Base-by-base conservation (phyloP, 2,888 invertebrate genomes). In the Galeopsomyia nigrocyanea region DNA sequence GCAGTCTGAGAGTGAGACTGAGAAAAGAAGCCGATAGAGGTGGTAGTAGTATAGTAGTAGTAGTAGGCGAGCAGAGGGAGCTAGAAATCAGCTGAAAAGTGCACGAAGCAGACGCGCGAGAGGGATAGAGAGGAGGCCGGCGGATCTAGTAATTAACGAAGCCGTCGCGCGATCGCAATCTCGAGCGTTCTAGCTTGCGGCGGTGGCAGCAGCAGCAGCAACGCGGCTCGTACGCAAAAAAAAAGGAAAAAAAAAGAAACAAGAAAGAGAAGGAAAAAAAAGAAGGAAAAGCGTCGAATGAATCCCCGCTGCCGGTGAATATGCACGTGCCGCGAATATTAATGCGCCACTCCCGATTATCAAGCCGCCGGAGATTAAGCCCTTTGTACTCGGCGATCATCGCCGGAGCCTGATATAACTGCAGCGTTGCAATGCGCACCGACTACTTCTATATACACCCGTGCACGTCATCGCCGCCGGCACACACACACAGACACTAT, bases 91-190 rank as follows among this genome's bases (percentile, higher is more conserved):
- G 58, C 66, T 53, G 49, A 60, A 53, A 68, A 55, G 71, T 56
- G 66, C 49, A 16, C 57, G 60, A 64, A 63, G 50, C 60, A 68
- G 66, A 57, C 62, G 63, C 53, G 58, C 3, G 47, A 60, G 61
- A 47, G 19, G 21, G 19, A 21, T 53, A 31, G 71, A 56, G 58
- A 22, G 57, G 71, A 72, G 75, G 71, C 76, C 76, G 78, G 76
- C 78, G 78, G 78, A 78, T 80, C 82, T 78, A 80, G 82, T 82
- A 82, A 83, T 83, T 83, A 83, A 83, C 83, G 82, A 80, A 81
- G 80, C 81, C 81, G 79, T 82, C 82, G 83, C 82, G 83, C 77
- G 81, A 83, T 82, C 77, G 78, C 80, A 80, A 83, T 83, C 82
- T 82, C 78, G 31, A 31, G 31, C 31, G 31, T 7, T 31, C 31